phyloP scores from a whole-genome alignment of 53 echinoderm and acorn worm species.

The Pentamera pediparva region DNA sequence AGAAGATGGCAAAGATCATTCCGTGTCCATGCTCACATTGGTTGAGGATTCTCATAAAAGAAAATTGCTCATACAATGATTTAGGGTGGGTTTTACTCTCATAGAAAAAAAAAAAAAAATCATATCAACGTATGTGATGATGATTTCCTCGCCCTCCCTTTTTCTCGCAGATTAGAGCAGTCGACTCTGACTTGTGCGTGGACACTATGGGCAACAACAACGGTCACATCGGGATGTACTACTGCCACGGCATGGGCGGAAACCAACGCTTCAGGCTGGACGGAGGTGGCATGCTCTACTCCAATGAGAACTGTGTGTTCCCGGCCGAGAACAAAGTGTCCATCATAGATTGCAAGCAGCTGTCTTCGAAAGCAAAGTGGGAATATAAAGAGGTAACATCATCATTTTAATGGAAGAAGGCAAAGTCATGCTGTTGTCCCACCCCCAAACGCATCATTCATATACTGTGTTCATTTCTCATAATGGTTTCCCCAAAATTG shows the following conservation, averaged over 20 bases:
- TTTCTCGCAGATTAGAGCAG: conserved; percentile 59
- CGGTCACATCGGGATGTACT: conserved; percentile 54
- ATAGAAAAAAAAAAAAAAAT: too few species aligned
- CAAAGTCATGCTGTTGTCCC: not conserved
- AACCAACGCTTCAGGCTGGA: conserved; percentile 80
- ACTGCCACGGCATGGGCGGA: conserved; percentile 91
- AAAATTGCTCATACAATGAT: too few species aligned
- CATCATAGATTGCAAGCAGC: conserved; percentile 40
- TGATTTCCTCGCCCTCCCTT: too few species aligned
- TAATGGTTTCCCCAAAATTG: too few species aligned
- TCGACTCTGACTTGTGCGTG: conserved; percentile 61
- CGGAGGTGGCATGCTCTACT: conserved; percentile 51
- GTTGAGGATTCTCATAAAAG: too few species aligned
- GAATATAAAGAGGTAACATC: conserved; percentile 53
- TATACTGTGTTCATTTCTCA: too few species aligned
- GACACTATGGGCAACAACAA: conserved; percentile 67
- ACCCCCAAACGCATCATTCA: not conserved
- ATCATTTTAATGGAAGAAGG: not conserved
- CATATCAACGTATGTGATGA: too few species aligned
- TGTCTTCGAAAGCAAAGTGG: conserved; percentile 37
- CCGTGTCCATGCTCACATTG: too few species aligned
- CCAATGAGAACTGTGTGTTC: conserved; percentile 56
- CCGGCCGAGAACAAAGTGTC: conserved; percentile 21
- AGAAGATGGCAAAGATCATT: too few species aligned
- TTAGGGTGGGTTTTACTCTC: too few species aligned